Evolutionary conservation across 2,888 invertebrate genomes (phyloP).

Genomic region (Apamea anceps): DNA sequence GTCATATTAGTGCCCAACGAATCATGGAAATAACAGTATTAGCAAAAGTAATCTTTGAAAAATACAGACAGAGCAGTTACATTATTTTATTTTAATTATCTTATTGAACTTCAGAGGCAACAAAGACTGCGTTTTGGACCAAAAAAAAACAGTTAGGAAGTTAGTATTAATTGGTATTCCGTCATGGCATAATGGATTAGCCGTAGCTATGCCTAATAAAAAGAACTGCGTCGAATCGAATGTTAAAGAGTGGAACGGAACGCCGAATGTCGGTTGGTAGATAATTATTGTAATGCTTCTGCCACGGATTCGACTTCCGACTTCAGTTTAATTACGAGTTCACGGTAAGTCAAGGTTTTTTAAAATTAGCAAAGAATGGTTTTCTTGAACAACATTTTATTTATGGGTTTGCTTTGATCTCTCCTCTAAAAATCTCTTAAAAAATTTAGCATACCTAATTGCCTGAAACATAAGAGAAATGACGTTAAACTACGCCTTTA

Average conservation of each 20-base stretch:
- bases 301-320: constrained; percentile 36
- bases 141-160: constrained; percentile 52
- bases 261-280: constrained; percentile 35
- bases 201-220: constrained; percentile 19
- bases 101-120: constrained; percentile 8
- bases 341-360: constrained; percentile 2
- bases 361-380: not conserved
- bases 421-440: not conserved
- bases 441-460: not conserved
- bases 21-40: not conserved
- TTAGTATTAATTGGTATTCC: constrained; percentile 43
- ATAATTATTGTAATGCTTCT: constrained; percentile 50
- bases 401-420: not conserved
- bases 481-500: not conserved
- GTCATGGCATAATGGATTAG: constrained; percentile 44
- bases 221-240: constrained; percentile 45
- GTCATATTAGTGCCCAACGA: not conserved
- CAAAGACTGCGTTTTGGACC: not conserved
- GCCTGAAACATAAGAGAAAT: not conserved
- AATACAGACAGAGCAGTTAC: not conserved
- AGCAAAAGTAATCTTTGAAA: not conserved
- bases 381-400: not conserved
- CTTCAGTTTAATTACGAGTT: constrained; percentile 27
- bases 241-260: constrained; percentile 46
- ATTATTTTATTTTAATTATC: not conserved